Conservation (phyloP, 2,113 vertebrate species). For the Lota lota region DNA sequence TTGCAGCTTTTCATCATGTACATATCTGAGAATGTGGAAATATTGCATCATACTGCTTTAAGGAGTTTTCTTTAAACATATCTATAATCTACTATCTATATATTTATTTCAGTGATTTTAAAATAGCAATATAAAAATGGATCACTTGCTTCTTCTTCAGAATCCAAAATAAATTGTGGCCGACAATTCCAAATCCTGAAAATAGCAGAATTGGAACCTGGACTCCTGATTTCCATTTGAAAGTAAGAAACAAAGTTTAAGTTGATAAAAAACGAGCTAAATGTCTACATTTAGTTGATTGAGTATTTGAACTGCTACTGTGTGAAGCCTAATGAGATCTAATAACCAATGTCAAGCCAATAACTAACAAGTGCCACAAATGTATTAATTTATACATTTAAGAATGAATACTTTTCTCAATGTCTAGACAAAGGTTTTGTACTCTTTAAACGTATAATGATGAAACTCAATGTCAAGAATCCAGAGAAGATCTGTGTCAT, state of each 20-base stretch:
- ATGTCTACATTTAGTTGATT: background rate
- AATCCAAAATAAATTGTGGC: conserved; percentile 91
- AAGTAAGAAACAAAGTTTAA: conserved; percentile 69
- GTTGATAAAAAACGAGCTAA: too few relatives aligned
- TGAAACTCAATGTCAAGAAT: too few relatives aligned
- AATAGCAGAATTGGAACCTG: conserved; percentile 93
- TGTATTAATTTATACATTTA: too few relatives aligned
- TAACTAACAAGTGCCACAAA: background rate
- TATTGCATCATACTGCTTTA: too few relatives aligned
- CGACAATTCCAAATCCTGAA: conserved; percentile 89
- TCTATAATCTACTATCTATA: background rate
- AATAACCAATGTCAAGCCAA: background rate
- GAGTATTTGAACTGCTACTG: background rate
- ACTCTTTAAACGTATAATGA: too few relatives aligned
- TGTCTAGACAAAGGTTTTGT: too few relatives aligned
- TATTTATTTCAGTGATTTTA: background rate
- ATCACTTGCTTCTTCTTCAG: conserved; percentile 57
- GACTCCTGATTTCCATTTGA: conserved; percentile 85
- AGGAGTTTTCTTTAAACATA: too few relatives aligned
- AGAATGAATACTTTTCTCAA: too few relatives aligned
- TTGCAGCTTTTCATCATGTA: too few relatives aligned
- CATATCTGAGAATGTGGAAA: too few relatives aligned
- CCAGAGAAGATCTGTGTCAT: too few relatives aligned
- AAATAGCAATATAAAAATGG: background rate
- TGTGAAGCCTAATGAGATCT: too few relatives aligned